phyloP scores from a whole-genome alignment of 1,140 invertebrate genomes.

The Solenopsis invicta region DNA sequence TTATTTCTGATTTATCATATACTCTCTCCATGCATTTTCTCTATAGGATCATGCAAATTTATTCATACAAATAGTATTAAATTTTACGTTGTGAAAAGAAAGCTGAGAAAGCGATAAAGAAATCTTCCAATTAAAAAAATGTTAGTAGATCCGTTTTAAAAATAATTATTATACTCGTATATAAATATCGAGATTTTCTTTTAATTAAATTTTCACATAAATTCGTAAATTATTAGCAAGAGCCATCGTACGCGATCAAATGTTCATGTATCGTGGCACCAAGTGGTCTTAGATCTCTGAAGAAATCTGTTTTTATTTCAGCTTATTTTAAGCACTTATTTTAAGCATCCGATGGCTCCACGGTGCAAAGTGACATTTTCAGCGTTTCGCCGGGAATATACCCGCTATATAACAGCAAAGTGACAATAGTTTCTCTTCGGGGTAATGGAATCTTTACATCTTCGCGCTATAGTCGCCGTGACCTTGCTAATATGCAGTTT shows the following conservation, averaged over 20 bases:
- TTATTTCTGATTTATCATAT: conserved; percentile 60
- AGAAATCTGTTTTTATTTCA: conserved; percentile 43
- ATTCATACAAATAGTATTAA: not conserved
- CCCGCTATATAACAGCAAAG: not conserved
- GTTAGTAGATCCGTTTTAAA: not conserved
- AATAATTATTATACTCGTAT: not conserved
- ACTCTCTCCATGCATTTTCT: conserved; percentile 16
- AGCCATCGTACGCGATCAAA: not conserved
- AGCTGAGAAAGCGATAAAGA: not conserved
- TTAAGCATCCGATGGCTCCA: conserved; percentile 32
- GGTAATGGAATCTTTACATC: conserved; percentile 55
- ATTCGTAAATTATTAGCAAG: not conserved
- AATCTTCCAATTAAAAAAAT: not conserved
- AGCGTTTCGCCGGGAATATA: conserved; percentile 38
- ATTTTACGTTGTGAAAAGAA: not conserved
- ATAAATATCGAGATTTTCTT: not conserved
- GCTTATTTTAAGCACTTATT: conserved; percentile 38
- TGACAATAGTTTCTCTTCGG: conserved; percentile 36
- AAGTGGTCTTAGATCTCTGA: not conserved
- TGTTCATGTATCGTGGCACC: not conserved
- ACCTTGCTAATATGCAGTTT: conserved; percentile 82
- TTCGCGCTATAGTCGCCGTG: conserved; percentile 65
- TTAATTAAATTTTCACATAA: conserved; percentile 1
- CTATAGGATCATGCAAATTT: not conserved
- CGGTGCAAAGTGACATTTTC: conserved; percentile 33